Evolutionary conservation across 2,888 invertebrate genomes (phyloP).

Genomic region (Limulus polyphemus): DNA sequence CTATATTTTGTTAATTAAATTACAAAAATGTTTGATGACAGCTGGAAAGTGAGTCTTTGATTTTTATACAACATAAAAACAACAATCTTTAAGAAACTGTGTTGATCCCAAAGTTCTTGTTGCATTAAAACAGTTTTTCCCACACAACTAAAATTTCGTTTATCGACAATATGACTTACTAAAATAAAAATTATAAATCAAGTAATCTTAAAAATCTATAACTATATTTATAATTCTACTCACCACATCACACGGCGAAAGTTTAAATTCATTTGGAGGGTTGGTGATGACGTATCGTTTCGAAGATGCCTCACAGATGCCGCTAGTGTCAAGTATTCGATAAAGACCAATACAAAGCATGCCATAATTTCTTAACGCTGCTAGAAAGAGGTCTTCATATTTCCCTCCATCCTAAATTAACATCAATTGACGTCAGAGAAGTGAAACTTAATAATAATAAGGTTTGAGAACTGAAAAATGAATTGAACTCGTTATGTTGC

Average conservation of each 20-base stretch:
- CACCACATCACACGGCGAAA: slow-evolving; percentile 96
- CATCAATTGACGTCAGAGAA: neutral
- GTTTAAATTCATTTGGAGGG: slow-evolving; percentile 93
- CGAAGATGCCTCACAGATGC: slow-evolving; percentile 86
- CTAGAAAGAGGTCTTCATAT: slow-evolving; percentile 94
- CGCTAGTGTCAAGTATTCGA: slow-evolving; percentile 74
- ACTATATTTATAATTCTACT: slow-evolving; percentile 15
- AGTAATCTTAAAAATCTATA: too few relatives aligned
- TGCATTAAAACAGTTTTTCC: too few relatives aligned
- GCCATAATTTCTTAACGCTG: slow-evolving; percentile 88
- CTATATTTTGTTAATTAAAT: too few relatives aligned
- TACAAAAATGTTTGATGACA: too few relatives aligned
- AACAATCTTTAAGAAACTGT: too few relatives aligned
- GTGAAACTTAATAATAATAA: neutral
- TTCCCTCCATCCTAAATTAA: slow-evolving; percentile 66
- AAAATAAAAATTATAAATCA: too few relatives aligned
- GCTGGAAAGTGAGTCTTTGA: too few relatives aligned
- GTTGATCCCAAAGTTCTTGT: too few relatives aligned
- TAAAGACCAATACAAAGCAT: slow-evolving; percentile 98
- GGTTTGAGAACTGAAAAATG: neutral
- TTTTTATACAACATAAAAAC: too few relatives aligned
- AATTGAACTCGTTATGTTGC: too few relatives aligned
- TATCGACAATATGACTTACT: too few relatives aligned
- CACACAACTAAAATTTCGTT: too few relatives aligned
- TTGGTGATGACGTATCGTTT: slow-evolving; percentile 99